These are phyloP conservation scores for Zaprionus ghesquierei DNA, from an alignment of 1,140 invertebrate species.

Conservation along the genomic window DNA sequence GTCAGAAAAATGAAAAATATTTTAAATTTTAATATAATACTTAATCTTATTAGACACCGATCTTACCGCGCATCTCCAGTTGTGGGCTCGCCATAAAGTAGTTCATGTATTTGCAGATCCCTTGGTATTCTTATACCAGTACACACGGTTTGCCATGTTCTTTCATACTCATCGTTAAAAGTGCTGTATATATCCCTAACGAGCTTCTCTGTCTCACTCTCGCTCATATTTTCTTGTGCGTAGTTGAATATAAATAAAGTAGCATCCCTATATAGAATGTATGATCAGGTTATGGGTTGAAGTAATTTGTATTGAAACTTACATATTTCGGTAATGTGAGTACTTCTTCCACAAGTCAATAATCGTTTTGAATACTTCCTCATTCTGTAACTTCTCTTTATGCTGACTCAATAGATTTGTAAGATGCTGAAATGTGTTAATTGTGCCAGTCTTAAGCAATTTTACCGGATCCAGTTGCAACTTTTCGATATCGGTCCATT, in stretches of 20 bases:
- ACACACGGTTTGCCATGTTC: too few species aligned
- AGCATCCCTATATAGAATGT: too few species aligned
- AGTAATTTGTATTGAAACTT: too few species aligned
- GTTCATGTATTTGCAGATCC: background rate
- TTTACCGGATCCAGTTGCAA: constrained; percentile 25
- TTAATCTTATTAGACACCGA: background rate
- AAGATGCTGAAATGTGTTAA: constrained; percentile 17
- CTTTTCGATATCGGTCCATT: constrained; percentile 34
- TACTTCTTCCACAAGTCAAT: background rate
- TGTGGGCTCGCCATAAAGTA: background rate
- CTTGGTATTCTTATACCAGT: background rate
- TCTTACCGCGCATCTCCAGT: background rate
- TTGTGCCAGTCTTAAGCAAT: constrained; percentile 38
- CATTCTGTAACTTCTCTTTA: constrained; percentile 14
- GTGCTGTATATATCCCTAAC: background rate
- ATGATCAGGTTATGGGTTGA: too few species aligned
- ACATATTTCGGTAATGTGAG: background rate
- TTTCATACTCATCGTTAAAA: background rate
- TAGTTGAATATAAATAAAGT: constrained; percentile 26
- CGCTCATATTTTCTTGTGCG: background rate
- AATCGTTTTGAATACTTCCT: constrained; percentile 10
- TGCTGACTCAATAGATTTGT: background rate
- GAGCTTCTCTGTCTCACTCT: constrained; percentile 9
- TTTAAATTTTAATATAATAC: too few species aligned
- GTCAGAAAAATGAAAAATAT: background rate